A percentile compares a stretch with the other conserved stretches of the same genome.
Evolutionary conservation across 2,888 invertebrate genomes (phyloP).

Genomic region (Glaucopsyche alexis): DNA sequence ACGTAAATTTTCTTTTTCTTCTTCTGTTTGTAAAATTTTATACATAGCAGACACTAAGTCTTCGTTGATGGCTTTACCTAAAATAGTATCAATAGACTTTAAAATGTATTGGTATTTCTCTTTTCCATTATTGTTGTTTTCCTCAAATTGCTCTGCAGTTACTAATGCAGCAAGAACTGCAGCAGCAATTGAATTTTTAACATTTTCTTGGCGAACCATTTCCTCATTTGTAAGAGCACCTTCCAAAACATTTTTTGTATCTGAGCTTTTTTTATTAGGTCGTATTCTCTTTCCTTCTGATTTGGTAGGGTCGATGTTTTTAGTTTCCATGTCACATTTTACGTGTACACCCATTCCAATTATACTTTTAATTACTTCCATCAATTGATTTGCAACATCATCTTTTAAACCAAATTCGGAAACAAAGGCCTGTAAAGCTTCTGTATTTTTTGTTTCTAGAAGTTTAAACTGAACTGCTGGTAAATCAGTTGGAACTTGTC

Average conservation of each 20-base stretch:
- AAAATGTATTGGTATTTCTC: conserved; percentile 74
- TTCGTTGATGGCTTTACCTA: conserved; percentile 72
- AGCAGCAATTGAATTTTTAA: conserved; percentile 77
- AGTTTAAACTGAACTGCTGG: conserved; percentile 81
- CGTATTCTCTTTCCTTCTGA: conserved; percentile 56
- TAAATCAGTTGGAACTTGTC: conserved; percentile 81
- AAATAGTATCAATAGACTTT: conserved; percentile 74
- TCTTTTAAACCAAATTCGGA: conserved; percentile 74
- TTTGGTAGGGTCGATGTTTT: conserved; percentile 47
- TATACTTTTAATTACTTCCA: conserved; percentile 73
- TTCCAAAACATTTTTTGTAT: conserved; percentile 48
- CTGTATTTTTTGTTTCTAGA: conserved; percentile 73
- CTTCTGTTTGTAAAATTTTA: conserved; percentile 72
- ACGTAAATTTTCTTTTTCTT: conserved; percentile 69
- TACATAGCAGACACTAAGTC: conserved; percentile 73
- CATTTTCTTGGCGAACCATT: conserved; percentile 69
- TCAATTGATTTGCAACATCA: conserved; percentile 74
- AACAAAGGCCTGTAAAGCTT: conserved; percentile 71
- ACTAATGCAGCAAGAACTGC: conserved; percentile 75
- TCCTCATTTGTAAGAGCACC: conserved; percentile 50
- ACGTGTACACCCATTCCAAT: conserved; percentile 76
- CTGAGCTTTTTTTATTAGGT: conserved; percentile 55
- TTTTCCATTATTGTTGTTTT: conserved; percentile 71
- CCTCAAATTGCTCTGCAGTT: conserved; percentile 74
- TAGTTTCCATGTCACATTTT: conserved; percentile 63